These are phyloP conservation scores for Spea hammondii DNA, from an alignment of 2,797 vertebrate genomes.

Conservation along the genomic window DNA sequence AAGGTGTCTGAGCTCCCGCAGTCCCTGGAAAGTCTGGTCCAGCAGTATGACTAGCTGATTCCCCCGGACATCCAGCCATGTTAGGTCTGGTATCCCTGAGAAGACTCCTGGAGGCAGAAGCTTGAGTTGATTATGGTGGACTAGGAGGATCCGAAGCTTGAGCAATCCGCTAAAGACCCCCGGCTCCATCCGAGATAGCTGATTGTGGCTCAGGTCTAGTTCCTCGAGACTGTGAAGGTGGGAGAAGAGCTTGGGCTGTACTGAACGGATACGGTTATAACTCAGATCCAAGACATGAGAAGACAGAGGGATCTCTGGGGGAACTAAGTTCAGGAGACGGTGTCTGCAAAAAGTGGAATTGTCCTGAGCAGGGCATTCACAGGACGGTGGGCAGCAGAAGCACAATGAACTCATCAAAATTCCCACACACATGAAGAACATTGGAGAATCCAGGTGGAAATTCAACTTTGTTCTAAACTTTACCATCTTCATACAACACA, in stretches of 20 bases:
- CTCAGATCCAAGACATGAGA: slow-evolving; percentile 78
- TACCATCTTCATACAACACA: slow-evolving; percentile 24
- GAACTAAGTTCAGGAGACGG: slow-evolving; percentile 74
- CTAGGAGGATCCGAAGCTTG: slow-evolving; percentile 72
- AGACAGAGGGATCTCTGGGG: slow-evolving; percentile 73
- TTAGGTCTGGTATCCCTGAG: slow-evolving; percentile 73
- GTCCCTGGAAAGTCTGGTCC: slow-evolving; percentile 81
- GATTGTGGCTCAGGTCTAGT: slow-evolving; percentile 81
- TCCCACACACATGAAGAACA: slow-evolving; percentile 51
- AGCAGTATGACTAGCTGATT: slow-evolving; percentile 88
- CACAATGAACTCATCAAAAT: slow-evolving; percentile 37
- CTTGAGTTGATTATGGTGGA: slow-evolving; percentile 80
- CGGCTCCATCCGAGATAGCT: slow-evolving; percentile 65
- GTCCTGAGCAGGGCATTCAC: slow-evolving; percentile 71
- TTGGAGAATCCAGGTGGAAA: slow-evolving; percentile 21
- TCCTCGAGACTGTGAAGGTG: slow-evolving; percentile 76
- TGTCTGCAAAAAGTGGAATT: slow-evolving; percentile 77
- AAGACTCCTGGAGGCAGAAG: slow-evolving; percentile 82
- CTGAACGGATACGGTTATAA: slow-evolving; percentile 78
- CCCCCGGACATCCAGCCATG: slow-evolving; percentile 77
- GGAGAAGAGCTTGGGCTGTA: slow-evolving; percentile 77
- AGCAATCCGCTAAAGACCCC: slow-evolving; percentile 81
- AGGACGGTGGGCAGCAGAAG: slow-evolving; percentile 72
- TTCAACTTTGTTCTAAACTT: neutral
- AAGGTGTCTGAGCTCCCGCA: slow-evolving; percentile 73